Evolutionary conservation across 2,888 invertebrate genomes (phyloP).

Genomic region (Saturnia pavonia): DNA sequence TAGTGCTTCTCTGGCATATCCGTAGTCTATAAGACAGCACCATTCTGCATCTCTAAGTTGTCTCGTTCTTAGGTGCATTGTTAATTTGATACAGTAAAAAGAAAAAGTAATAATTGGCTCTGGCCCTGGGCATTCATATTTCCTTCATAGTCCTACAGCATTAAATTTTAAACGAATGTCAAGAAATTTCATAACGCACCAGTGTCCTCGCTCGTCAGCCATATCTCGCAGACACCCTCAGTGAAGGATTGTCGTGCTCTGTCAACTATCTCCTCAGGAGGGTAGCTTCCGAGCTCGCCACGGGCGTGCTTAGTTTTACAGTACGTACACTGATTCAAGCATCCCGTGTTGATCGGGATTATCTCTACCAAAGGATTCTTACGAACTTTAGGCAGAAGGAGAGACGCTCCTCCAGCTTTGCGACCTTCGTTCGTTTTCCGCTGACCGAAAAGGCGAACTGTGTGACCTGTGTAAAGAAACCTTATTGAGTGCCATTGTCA

Average conservation of each 20-base stretch:
- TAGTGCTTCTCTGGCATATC: no score
- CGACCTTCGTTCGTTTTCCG: constrained; percentile 90
- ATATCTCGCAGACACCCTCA: constrained; percentile 97
- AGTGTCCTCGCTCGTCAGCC: constrained; percentile 99
- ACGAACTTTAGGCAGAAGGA: constrained; percentile 95
- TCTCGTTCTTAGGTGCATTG: no score
- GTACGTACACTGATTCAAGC: constrained; percentile 98
- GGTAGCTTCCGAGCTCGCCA: constrained; percentile 97
- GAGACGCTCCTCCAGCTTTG: constrained; percentile 92
- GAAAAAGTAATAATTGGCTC: no score
- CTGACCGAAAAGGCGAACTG: constrained; percentile 88
- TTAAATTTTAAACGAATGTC: no score
- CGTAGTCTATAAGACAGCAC: no score
- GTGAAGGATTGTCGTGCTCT: constrained; percentile 92
- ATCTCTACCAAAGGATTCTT: constrained; percentile 98
- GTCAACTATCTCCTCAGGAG: constrained; percentile 93
- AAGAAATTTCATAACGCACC: constrained; percentile 70
- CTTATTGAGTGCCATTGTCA: no score
- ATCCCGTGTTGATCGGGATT: constrained; percentile 97
- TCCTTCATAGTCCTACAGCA: no score
- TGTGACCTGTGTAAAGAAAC: constrained; percentile 78
- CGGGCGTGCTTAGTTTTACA: constrained; percentile 99
- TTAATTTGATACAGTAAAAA: no score
- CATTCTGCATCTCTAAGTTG: no score
- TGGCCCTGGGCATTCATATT: no score